phyloP scores from a whole-genome alignment of 2,888 invertebrate genomes.

The Andrena hattorfiana region DNA sequence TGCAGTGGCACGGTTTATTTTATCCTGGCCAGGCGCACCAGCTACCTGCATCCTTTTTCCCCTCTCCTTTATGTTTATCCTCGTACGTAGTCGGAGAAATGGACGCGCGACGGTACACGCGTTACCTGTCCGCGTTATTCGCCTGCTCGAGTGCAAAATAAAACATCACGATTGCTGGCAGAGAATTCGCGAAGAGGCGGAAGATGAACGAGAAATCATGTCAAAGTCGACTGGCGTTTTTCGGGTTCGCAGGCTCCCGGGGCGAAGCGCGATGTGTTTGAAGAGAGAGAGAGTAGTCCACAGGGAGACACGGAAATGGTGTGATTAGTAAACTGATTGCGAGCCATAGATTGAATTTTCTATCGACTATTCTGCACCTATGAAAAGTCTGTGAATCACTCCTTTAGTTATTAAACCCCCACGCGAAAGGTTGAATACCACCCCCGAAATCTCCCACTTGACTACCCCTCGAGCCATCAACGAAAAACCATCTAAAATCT shows the following conservation, averaged over 20 bases:
- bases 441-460: background rate
- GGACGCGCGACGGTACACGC: slow-evolving; percentile 41
- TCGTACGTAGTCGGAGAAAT: slow-evolving; percentile 34
- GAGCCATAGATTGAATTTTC: too few species aligned
- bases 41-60: slow-evolving; percentile 31
- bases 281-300: background rate
- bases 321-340: too few species aligned
- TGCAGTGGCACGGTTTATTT: slow-evolving; percentile 55
- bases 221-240: background rate
- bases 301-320: background rate
- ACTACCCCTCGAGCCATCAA: background rate
- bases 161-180: slow-evolving; percentile 36
- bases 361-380: background rate
- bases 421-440: background rate
- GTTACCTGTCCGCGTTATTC: slow-evolving; percentile 25
- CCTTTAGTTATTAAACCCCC: background rate
- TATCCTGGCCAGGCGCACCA: slow-evolving; percentile 52
- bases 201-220: slow-evolving; percentile 10
- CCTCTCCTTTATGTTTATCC: slow-evolving; percentile 48
- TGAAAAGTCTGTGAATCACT: background rate
- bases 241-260: background rate
- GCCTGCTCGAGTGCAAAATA: slow-evolving; percentile 41
- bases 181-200: background rate
- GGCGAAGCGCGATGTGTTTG: background rate
- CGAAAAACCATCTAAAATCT: background rate